phyloP scores from a whole-genome alignment of 2,797 vertebrate genomes.

The Gorsachius magnificus region DNA sequence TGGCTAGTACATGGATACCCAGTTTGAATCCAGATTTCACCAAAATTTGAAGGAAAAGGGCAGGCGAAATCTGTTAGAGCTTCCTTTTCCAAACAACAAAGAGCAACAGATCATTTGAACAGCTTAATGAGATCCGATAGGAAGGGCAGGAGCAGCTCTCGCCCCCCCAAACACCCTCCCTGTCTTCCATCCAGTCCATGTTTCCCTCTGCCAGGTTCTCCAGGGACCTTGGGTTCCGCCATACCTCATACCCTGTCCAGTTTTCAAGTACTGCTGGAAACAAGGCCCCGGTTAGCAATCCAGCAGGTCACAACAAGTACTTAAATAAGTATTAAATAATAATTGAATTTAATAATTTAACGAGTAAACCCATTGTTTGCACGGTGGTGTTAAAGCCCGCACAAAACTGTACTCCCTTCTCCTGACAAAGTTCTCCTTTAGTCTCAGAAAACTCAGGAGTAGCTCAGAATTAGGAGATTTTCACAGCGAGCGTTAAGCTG shows the following conservation, averaged over 20 bases:
- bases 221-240: not conserved
- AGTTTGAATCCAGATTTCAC: not conserved
- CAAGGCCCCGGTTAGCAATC: not conserved
- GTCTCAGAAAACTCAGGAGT: not conserved
- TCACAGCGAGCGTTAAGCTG: not conserved
- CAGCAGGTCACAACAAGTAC: not conserved
- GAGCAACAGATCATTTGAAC: not conserved
- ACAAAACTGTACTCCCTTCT: not conserved
- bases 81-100: not conserved
- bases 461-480: not conserved
- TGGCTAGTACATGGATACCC: accelerated
- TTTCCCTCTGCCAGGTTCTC: not conserved
- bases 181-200: accelerated
- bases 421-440: not conserved
- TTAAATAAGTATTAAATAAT: not conserved
- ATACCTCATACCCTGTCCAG: not conserved
- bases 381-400: not conserved
- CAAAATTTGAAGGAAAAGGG: not conserved
- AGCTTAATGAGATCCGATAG: accelerated
- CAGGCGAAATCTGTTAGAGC: not conserved
- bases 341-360: too few species aligned
- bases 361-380: not conserved
- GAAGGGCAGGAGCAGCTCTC: not conserved
- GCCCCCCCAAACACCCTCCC: not conserved
- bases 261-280: not conserved